Evolutionary conservation across 2,113 vertebrate species (phyloP), one percentile per base, ranked within the genome.

Genomic region (Siniperca chuatsi): DNA sequence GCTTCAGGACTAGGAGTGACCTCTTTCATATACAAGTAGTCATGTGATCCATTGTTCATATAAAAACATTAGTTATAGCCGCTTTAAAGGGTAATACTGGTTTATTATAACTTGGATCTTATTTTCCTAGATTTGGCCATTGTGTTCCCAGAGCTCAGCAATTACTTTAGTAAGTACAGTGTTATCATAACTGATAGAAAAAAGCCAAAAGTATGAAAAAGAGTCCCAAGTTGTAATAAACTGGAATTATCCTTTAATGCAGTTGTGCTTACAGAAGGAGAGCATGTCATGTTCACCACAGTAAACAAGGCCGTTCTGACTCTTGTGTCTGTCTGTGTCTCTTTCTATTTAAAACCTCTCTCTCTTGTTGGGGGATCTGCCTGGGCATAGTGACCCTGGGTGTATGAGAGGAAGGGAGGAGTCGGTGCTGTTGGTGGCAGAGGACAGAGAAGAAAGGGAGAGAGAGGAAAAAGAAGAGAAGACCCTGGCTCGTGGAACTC

Each of bases 281-380:
- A 71, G 61, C 65, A 16, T 40, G 42, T 78, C 62, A 21, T 42
- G 40, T 55, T 65, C 52, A 0, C 69, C 40, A 23, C 75, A 29
- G 62, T 80, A 42, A 52, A 78, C 76, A 55, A n/a, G 48, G 44
- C 71, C 67, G 1, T 50, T 74, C 62, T 44, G 40, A 58, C 80
- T 82, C 50, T 8, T 46, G 33, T 73, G 70, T 52, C 54, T 57
- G 54, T 57, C 8, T 72, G 74, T 72, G 33, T 50, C 84, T 79
- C 79, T 60, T 81, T 91, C 87, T 92, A 88, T 92, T 94, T 94
- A 87, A 79, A 89, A 79, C 89, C 74, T 81, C 69, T 76, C 80
- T 81, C 61, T 81, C 61, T 86, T 68, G 84, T 61, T 20, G 37
- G 68, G 64, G 84, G 60, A 71, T 90, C 72, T 23, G 81, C 37